A percentile compares a stretch with the other conserved stretches of the same genome.
phyloP scores from a whole-genome alignment of 2,888 invertebrate genomes.

The Cheilosia grossa region DNA sequence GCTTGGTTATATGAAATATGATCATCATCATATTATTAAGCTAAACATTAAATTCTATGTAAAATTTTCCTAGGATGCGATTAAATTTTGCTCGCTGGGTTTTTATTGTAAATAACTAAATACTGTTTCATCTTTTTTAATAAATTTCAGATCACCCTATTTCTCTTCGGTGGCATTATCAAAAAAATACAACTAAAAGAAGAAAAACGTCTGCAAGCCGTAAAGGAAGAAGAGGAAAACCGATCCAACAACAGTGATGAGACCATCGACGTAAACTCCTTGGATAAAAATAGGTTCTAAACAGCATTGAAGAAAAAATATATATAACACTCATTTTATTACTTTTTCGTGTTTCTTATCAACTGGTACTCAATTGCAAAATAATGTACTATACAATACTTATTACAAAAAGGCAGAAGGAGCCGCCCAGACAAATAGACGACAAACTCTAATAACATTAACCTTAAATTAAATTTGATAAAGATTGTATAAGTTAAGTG shows the following conservation, averaged over 20 bases:
- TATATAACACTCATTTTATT: constrained; percentile 9
- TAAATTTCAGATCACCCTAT: constrained; percentile 36
- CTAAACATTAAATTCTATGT: background rate
- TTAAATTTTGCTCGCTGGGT: too few species aligned
- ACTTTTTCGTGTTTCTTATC: constrained; percentile 2
- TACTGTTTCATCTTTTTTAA: background rate
- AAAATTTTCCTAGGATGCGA: background rate
- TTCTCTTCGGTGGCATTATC: constrained; percentile 78
- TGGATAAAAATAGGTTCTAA: constrained; percentile 75
- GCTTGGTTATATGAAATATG: too few species aligned
- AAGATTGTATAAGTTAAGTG: constrained; percentile 14
- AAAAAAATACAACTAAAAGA: constrained; percentile 79
- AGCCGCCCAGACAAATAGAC: background rate
- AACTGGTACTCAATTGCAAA: constrained; percentile 19
- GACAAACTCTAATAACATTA: too few species aligned
- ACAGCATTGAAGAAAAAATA: background rate
- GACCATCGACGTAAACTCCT: constrained; percentile 79
- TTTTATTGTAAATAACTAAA: background rate
- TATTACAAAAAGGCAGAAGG: constrained; percentile 23
- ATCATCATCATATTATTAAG: too few species aligned
- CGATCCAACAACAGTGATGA: constrained; percentile 79
- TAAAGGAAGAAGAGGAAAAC: constrained; percentile 73
- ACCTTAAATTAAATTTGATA: background rate
- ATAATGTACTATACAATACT: constrained; percentile 30
- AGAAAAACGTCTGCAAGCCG: constrained; percentile 76